A percentile compares a stretch with the other conserved stretches of the same genome.
Evolutionary conservation across 2,888 invertebrate genomes (phyloP).

Genomic region (Drosophila mimica): DNA sequence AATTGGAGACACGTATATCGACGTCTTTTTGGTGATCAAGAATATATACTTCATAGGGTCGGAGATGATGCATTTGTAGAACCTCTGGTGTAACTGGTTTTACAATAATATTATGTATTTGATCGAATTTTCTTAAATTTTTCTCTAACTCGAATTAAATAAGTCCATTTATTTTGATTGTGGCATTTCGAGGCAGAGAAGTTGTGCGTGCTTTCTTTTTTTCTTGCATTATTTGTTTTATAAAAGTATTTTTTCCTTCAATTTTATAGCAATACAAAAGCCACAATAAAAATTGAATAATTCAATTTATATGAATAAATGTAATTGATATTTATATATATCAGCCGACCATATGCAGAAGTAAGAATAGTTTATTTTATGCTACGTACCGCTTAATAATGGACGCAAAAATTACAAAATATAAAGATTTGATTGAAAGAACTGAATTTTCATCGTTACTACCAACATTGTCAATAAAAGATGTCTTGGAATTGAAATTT

Average conservation of each 20-base stretch:
- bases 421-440: conserved; percentile 23
- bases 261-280: conserved; percentile 67
- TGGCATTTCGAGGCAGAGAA: background rate
- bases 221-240: conserved; percentile 40
- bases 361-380: conserved; percentile 28
- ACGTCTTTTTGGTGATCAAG: background rate
- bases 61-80: background rate
- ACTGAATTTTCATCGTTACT: conserved; percentile 38
- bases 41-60: background rate
- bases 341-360: conserved; percentile 39
- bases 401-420: conserved; percentile 28
- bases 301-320: conserved; percentile 34
- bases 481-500: conserved; percentile 70
- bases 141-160: background rate
- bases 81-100: background rate
- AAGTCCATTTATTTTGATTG: background rate
- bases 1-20: background rate
- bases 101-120: background rate
- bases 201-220: conserved; percentile 10
- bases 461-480: conserved; percentile 56
- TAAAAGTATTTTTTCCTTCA: conserved; percentile 69
- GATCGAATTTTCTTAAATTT: background rate
- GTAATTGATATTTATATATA: conserved; percentile 12
- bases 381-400: conserved; percentile 34
- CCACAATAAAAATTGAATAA: conserved; percentile 36